phyloP scores from a whole-genome alignment of 1,140 invertebrate species.

The Eciton burchellii region DNA sequence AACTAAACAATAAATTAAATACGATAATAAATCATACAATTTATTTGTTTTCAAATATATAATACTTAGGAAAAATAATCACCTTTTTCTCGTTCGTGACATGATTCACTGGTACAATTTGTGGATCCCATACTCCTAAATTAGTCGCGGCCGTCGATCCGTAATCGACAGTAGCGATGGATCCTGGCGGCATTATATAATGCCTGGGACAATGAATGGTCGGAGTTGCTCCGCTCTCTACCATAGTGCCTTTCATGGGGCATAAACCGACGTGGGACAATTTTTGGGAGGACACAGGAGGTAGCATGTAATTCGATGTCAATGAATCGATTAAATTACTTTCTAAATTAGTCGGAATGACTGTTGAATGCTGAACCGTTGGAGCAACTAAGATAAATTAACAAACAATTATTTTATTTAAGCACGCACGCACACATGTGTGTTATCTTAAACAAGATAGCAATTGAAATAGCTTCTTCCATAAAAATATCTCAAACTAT shows the following conservation, averaged over 20 bases:
- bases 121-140: slow-evolving; percentile 81
- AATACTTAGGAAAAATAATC: background rate
- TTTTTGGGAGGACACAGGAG: slow-evolving; percentile 73
- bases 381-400: slow-evolving; percentile 7
- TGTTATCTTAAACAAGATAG: no score
- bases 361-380: slow-evolving; percentile 74
- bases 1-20: no score
- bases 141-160: slow-evolving; percentile 70
- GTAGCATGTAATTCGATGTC: slow-evolving; percentile 79
- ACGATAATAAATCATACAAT: no score
- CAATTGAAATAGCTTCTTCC: slow-evolving; percentile 76
- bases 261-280: slow-evolving; percentile 70
- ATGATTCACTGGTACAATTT: slow-evolving; percentile 73
- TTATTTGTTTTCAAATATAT: no score
- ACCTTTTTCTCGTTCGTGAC: slow-evolving; percentile 81
- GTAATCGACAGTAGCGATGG: slow-evolving; percentile 77
- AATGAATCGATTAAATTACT: slow-evolving; percentile 81
- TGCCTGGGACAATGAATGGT: slow-evolving; percentile 77
- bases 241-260: slow-evolving; percentile 29
- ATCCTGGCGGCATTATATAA: slow-evolving; percentile 79
- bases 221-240: slow-evolving; percentile 47
- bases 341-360: slow-evolving; percentile 74
- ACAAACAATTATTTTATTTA: slow-evolving; percentile 73
- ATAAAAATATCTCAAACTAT: slow-evolving; percentile 45
- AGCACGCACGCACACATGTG: slow-evolving; percentile 55